These are phyloP conservation scores for Upupa epops DNA, from an alignment of 2,113 vertebrate genomes.

Conservation along the genomic window DNA sequence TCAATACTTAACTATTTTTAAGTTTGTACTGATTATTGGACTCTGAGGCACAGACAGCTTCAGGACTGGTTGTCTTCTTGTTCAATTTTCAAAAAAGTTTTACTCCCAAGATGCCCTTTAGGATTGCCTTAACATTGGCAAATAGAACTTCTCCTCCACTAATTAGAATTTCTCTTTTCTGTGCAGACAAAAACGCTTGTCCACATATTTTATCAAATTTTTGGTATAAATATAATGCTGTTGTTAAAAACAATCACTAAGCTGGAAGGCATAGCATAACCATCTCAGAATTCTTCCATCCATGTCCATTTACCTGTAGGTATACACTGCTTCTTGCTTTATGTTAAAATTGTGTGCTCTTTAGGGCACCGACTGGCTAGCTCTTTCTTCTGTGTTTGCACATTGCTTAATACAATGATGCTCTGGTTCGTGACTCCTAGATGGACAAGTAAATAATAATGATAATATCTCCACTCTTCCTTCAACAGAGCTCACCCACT, in stretches of 20 bases:
- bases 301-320: background rate
- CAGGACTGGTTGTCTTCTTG: background rate
- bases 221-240: background rate
- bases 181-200: background rate
- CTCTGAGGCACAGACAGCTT: background rate
- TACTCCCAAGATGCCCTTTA: background rate
- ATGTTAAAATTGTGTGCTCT: background rate
- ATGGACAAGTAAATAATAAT: constrained; percentile 61
- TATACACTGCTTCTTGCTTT: background rate
- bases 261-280: background rate
- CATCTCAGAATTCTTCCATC: background rate
- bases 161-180: background rate
- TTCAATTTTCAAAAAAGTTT: background rate
- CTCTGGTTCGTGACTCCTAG: constrained; percentile 38
- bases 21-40: background rate
- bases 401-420: constrained; percentile 28
- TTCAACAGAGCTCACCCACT: constrained; percentile 56
- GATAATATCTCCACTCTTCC: constrained; percentile 54
- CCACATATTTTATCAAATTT: background rate
- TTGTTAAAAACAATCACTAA: background rate
- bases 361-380: background rate
- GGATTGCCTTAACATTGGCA: background rate
- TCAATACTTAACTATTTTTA: background rate
- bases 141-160: background rate
- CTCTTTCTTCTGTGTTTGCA: constrained; percentile 39